Base-by-base conservation (phyloP, 2,113 vertebrate species). In the Falcunculus frontatus region DNA sequence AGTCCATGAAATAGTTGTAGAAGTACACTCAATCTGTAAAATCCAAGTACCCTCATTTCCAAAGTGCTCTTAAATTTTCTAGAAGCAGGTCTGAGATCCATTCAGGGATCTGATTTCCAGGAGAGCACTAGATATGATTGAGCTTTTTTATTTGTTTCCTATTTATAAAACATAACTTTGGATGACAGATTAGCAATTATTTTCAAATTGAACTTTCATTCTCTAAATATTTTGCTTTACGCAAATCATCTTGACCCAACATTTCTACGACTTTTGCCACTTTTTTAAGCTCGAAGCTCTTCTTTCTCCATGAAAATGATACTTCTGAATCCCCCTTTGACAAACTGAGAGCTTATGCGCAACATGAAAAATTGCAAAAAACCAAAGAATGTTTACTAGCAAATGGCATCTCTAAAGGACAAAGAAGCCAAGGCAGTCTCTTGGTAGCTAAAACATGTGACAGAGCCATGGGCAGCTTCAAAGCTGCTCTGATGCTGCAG, bases 391-490 rank as follows among this genome's bases (percentile, higher is more conserved):
- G 32, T 92, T 93, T 94, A 65, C 95, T 92, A 90, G 95, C 78
- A 96, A 94, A 94, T 86, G 95, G 95, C 95, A 97, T 95, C 86
- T 94, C 49, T 68, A 69, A 92, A 93, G 93, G 93, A 97, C 67
- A 84, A 41, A 63, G 91, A 50, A 96, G 93, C 96, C 95, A 97
- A 97, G 84, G 72, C 70, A 90, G 91, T 76, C 95, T 96, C 96
- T 57, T 91, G 95, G 86, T 97, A 56, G 73, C 87, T 95, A 46
- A 74, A 86, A 57, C 63, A 79, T 72, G 82, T 96, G 96, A 96
- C 96, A 97, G 95, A 94, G 88, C 95, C 94, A 94, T 65, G 95
- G 97, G 97, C 93, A 94, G 95, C 96, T 97, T 97, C 97, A 97
- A 97, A 97, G 96, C 95, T 93, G 91, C 92, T 95, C 41, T 1